A percentile compares a stretch with the other conserved stretches of the same genome.
Evolutionary conservation across 2,888 invertebrate species (phyloP).

Genomic region (Nomada fucata): DNA sequence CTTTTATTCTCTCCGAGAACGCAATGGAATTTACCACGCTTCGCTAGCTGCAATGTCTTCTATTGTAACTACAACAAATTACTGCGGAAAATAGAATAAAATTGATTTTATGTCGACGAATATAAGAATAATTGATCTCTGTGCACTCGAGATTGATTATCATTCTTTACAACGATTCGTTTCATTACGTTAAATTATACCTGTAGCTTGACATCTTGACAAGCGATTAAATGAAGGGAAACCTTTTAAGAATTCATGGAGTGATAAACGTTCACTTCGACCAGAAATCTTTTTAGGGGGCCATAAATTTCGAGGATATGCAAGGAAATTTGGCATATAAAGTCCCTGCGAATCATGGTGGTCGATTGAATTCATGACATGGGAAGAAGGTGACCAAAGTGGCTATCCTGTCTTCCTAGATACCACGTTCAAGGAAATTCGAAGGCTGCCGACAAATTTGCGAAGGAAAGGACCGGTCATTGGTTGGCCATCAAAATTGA

Average conservation of each 20-base stretch:
- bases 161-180: too few relatives aligned
- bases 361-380: conserved; percentile 33
- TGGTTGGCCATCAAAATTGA: neutral
- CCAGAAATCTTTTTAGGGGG: neutral
- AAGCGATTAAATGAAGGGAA: neutral
- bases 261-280: conserved; percentile 4
- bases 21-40: neutral
- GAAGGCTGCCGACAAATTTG: conserved; percentile 29
- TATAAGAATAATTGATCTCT: neutral
- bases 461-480: neutral
- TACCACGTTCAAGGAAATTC: conserved; percentile 39
- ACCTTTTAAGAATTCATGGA: neutral
- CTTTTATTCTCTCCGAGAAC: too few relatives aligned
- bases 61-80: neutral
- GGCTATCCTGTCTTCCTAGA: conserved; percentile 11
- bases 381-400: conserved; percentile 10
- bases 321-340: conserved; percentile 29
- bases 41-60: neutral
- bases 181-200: neutral
- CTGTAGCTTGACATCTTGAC: neutral
- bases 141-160: too few relatives aligned
- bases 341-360: neutral
- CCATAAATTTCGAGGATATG: conserved; percentile 24
- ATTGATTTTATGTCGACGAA: neutral
- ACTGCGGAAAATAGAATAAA: too few relatives aligned